Percentiles rank a stretch among this genome's conserved stretches.
These are phyloP conservation scores for Desoria tigrina DNA, from an alignment of 2,888 invertebrate genomes.

Conservation along the genomic window DNA sequence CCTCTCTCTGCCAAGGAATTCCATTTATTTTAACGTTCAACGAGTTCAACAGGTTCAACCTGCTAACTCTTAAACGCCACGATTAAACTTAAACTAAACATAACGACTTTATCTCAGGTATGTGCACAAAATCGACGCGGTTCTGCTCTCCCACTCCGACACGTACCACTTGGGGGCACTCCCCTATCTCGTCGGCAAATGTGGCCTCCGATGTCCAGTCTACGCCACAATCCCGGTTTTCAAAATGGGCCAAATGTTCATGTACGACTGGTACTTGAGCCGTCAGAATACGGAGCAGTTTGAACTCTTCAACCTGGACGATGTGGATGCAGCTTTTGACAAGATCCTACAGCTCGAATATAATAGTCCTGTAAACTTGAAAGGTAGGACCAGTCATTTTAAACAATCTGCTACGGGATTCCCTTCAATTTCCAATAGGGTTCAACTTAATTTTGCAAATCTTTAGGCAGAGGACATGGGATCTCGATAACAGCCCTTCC, in stretches of 20 bases:
- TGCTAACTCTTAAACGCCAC: too few relatives aligned
- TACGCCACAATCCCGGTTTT: constrained; percentile 66
- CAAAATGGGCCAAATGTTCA: constrained; percentile 67
- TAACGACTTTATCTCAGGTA: constrained; percentile 24
- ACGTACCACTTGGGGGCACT: constrained; percentile 63
- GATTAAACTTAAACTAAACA: not conserved
- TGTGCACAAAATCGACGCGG: constrained; percentile 61
- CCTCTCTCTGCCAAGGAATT: too few relatives aligned
- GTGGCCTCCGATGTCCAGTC: constrained; percentile 63
- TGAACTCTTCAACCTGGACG: constrained; percentile 62
- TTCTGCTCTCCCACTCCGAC: constrained; percentile 63
- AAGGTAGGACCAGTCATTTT: constrained; percentile 55
- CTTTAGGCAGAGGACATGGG: constrained; percentile 62
- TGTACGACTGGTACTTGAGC: constrained; percentile 58
- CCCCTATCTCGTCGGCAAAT: constrained; percentile 63
- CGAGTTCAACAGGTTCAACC: too few relatives aligned
- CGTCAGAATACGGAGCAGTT: constrained; percentile 61
- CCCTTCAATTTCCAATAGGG: constrained; percentile 7
- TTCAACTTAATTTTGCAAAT: too few relatives aligned
- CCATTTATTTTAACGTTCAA: too few relatives aligned
- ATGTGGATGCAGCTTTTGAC: constrained; percentile 65
- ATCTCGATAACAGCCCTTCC: constrained; percentile 62
- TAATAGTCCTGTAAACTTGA: constrained; percentile 61
- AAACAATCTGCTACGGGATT: constrained; percentile 15
- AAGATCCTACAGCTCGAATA: constrained; percentile 64